These are phyloP conservation scores for Acromyrmex heyeri DNA, from an alignment of 1,140 invertebrate genomes.

Conservation along the genomic window DNA sequence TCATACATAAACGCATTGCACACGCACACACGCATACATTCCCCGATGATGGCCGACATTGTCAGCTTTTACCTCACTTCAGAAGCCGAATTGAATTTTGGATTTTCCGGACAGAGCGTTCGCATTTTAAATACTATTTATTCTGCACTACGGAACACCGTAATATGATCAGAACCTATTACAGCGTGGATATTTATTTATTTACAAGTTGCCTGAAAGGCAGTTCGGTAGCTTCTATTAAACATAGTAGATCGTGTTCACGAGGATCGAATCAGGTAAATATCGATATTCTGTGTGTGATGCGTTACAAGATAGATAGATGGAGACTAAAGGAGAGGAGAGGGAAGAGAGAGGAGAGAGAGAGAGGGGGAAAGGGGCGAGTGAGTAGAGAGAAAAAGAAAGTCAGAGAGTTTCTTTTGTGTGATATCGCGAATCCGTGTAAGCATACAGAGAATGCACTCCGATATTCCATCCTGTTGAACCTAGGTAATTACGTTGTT, in stretches of 20 bases:
- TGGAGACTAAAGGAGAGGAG: not conserved
- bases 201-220: conserved; percentile 70
- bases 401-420: not conserved
- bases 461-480: conserved; percentile 12
- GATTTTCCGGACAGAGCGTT: not conserved
- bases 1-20: not conserved
- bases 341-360: not conserved
- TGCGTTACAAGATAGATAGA: not conserved
- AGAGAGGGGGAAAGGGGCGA: not conserved
- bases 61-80: conserved; percentile 65
- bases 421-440: not conserved
- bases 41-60: conserved; percentile 50
- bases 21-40: conserved; percentile 32
- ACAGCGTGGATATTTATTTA: conserved; percentile 72
- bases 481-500: conserved; percentile 18
- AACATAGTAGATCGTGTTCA: conserved; percentile 22
- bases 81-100: conserved; percentile 67
- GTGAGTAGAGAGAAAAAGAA: not conserved
- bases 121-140: conserved; percentile 74
- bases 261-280: conserved; percentile 2
- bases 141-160: conserved; percentile 67
- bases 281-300: not conserved
- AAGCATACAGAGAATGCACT: not conserved
- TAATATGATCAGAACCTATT: conserved; percentile 74
- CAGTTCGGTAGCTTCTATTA: conserved; percentile 49